Evolutionary conservation across 2,888 invertebrate species (phyloP).

Genomic region (Rhagonycha lutea): DNA sequence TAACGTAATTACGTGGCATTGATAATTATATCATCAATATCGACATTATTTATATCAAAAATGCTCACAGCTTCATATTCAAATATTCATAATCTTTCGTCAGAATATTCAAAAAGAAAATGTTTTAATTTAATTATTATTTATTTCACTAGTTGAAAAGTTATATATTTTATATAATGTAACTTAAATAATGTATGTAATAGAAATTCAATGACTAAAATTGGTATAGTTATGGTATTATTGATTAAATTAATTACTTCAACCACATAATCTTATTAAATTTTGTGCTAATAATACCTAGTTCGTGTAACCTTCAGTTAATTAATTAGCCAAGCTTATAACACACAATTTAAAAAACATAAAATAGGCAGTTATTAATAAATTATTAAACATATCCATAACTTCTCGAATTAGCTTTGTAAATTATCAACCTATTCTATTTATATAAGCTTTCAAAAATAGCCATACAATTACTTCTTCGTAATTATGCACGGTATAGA

Average conservation of each 20-base stretch:
- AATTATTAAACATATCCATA: background rate
- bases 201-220: too few species aligned
- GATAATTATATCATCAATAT: background rate
- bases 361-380: background rate
- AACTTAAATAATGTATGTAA: too few species aligned
- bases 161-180: too few species aligned
- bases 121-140: too few species aligned
- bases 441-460: background rate
- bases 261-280: background rate
- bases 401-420: background rate
- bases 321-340: background rate
- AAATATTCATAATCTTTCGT: too few species aligned
- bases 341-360: background rate
- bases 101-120: too few species aligned
- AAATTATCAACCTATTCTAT: background rate
- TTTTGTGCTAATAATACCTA: background rate
- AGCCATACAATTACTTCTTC: background rate
- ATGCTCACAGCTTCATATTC: too few species aligned
- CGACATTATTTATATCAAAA: too few species aligned
- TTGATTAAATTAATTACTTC: background rate
- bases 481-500: background rate
- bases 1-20: background rate
- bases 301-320: background rate
- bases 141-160: too few species aligned
- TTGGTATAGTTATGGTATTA: background rate